Evolutionary conservation across 1,140 invertebrate genomes (phyloP), one percentile per base, ranked within the genome.

Genomic region (Pseudomyrmex gracilis): DNA sequence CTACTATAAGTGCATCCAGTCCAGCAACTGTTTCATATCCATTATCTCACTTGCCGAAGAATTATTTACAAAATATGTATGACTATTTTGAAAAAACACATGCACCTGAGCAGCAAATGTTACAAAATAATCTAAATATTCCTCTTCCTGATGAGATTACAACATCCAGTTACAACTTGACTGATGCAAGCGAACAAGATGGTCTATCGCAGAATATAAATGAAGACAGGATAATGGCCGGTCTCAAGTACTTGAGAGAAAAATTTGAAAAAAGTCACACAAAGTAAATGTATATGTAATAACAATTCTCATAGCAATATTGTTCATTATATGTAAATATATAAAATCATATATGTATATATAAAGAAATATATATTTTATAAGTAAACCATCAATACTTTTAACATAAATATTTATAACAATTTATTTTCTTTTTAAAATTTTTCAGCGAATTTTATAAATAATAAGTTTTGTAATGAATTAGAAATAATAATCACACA

Each of bases 141-240:
- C 58, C 70, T 61, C 47, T 73, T 61, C 78, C 78, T 22, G 76
- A 12, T 58, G 53, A 71, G 34, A 8, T 13, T 71, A 58, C 15
- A 57, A 7, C 17, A 47, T 47, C 15, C 15, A 2, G n/a, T 53
- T 20, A 70, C 5, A 58, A 45, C 13, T 8, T 7, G 0, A 20
- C 3, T 49, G n/a, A 49, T 1, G 24, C 24, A 1, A 34, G 13
- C 0, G 20, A 49, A 2, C 43, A 70, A 58, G 53, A 58, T 49
- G 8, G 20, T 12, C 34, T 49, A 1, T 1, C 53, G 49, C 53
- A 12, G 53, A 74, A n/a, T 47, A 89, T 92, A 45, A 87, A 93
- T 20, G 95, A 94, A 86, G 95, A 96, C 60, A 95, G 96, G 2
- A 97, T 97, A 89, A 95, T 95, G 73, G 96, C 96, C 74, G 97